Evolutionary conservation across 2,797 vertebrate genomes (phyloP).

Genomic region (Phylloscopus collybita): DNA sequence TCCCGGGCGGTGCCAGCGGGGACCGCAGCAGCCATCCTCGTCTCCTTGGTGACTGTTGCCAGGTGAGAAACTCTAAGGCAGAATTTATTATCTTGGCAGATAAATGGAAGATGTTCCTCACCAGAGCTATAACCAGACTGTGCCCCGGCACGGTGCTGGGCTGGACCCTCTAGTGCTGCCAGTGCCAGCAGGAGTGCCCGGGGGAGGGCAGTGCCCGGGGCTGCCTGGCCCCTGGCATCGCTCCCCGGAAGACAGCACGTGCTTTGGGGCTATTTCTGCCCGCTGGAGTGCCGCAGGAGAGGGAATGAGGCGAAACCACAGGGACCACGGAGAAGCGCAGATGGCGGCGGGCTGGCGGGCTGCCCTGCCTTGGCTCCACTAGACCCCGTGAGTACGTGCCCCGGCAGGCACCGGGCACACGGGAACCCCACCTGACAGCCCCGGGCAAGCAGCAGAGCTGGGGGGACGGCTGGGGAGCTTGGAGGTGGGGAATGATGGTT

Average conservation of each 20-base stretch:
- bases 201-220: background rate
- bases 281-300: background rate
- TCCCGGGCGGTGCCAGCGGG: background rate
- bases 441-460: background rate
- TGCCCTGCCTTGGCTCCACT: conserved; percentile 7
- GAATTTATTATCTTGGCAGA: too few species aligned
- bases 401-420: fast-evolving
- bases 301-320: background rate
- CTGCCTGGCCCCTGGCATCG: background rate
- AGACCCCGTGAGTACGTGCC: background rate
- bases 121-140: too few species aligned
- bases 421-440: background rate
- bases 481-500: fast-evolving
- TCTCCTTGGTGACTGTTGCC: conserved; percentile 45
- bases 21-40: background rate
- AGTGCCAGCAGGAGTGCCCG: background rate
- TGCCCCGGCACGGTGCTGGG: fast-evolving
- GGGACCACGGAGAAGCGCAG: background rate
- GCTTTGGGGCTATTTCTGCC: conserved; percentile 16
- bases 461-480: background rate
- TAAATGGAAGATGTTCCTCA: too few species aligned
- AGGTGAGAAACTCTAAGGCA: too few species aligned
- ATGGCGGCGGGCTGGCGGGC: background rate
- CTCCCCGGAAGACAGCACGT: background rate
- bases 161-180: background rate